Percentiles rank a stretch among this genome's conserved stretches.
Conservation (phyloP, 53 echinoderm and acorn worm species). For the Arbacia lixula region DNA sequence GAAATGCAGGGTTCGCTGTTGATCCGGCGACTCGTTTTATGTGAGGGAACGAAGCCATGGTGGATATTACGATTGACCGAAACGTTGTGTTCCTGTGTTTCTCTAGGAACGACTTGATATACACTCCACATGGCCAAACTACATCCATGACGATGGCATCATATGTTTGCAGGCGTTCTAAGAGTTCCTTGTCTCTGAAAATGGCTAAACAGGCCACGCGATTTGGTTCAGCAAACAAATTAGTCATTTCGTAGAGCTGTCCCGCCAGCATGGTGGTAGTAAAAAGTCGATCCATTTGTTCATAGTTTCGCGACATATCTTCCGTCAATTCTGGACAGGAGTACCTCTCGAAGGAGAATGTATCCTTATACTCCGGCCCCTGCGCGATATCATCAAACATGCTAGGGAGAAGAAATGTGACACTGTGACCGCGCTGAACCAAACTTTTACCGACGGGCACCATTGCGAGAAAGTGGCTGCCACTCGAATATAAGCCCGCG, state of each 20-base stretch:
- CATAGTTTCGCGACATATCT: background rate
- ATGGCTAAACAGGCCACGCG: background rate
- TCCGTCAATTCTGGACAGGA: no score
- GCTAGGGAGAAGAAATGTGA: slow-evolving; percentile 30
- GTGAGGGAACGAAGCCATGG: background rate
- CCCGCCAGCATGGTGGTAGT: background rate
- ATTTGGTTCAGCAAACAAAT: no score
- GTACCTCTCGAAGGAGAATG: slow-evolving; percentile 38
- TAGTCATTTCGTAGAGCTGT: no score
- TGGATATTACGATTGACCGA: slow-evolving; percentile 2
- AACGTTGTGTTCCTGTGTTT: background rate
- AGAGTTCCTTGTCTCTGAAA: slow-evolving; percentile 7
- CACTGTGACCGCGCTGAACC: slow-evolving; percentile 33
- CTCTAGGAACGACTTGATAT: slow-evolving; percentile 28
- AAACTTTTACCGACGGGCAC: slow-evolving; percentile 44
- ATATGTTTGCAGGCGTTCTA: background rate
- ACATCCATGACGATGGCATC: slow-evolving; percentile 36
- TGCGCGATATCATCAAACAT: slow-evolving; percentile 8
- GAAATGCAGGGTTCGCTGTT: slow-evolving; percentile 23
- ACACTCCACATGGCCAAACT: slow-evolving; percentile 24
- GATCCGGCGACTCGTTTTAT: slow-evolving; percentile 25
- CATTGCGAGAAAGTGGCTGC: slow-evolving; percentile 37
- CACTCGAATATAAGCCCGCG: no score
- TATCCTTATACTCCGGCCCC: background rate
- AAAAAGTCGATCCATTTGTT: background rate